Percentiles rank a stretch among this genome's conserved stretches.
phyloP scores from a whole-genome alignment of 2,888 invertebrate species.

The Lottia scabra region DNA sequence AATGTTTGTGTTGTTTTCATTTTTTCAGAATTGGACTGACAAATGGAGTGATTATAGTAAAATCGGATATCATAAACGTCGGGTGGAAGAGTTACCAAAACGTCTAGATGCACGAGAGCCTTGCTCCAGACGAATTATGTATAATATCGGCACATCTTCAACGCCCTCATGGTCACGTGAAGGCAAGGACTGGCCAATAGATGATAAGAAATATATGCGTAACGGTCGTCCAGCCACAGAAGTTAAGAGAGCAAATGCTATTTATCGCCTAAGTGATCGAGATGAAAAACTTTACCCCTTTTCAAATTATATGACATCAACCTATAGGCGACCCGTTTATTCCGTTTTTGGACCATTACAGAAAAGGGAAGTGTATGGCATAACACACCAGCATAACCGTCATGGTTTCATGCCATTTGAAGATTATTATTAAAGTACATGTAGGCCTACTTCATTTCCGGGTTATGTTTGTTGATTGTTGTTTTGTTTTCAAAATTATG shows the following conservation, averaged over 20 bases:
- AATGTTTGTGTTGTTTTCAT: neutral
- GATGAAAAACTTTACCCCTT: constrained; percentile 64
- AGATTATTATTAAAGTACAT: constrained; percentile 64
- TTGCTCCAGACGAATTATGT: constrained; percentile 56
- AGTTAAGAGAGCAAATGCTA: constrained; percentile 58
- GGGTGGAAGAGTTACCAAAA: constrained; percentile 56
- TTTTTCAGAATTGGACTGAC: constrained; percentile 59
- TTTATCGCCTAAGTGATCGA: constrained; percentile 52
- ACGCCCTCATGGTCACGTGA: constrained; percentile 49
- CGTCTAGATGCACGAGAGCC: constrained; percentile 49
- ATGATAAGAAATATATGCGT: constrained; percentile 36
- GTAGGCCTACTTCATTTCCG: too few species aligned
- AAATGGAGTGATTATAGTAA: constrained; percentile 56
- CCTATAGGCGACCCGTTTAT: constrained; percentile 64
- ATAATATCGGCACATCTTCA: constrained; percentile 50
- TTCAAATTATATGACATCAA: constrained; percentile 67
- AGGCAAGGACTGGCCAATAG: constrained; percentile 58
- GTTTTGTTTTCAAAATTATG: too few species aligned
- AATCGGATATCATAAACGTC: constrained; percentile 44
- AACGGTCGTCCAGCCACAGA: constrained; percentile 58
- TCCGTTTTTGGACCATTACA: constrained; percentile 66
- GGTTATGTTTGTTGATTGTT: too few species aligned
- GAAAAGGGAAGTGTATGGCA: constrained; percentile 59
- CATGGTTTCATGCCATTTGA: constrained; percentile 67
- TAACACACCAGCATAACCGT: constrained; percentile 63